Base-by-base conservation (phyloP, 2,113 vertebrate species). In the Himantopus leucocephalus region DNA sequence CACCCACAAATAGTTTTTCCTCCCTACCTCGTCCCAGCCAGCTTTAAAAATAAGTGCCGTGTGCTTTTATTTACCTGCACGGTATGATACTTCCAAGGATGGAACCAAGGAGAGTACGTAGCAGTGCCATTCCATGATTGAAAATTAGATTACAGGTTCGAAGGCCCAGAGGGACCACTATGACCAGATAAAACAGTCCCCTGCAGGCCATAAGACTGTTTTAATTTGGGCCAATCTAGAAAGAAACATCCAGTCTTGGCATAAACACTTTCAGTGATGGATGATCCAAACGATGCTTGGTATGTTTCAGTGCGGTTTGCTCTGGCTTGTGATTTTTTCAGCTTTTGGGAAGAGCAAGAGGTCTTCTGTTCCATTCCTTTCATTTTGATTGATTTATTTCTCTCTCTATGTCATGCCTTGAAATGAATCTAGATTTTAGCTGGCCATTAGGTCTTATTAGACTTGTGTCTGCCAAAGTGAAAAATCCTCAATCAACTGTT, bases 11-110 rank as follows among this genome's bases (percentile, higher is more conserved):
- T 76, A 81, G 80, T 74, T 90, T 90, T 96, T 94, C 79, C 82
- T 95, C 82, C 41, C 32, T 86, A 63, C 92, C 76, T 96, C 34
- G 1, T 81, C 75, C 71, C 72, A 84, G 72, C 64, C 92, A 93
- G 79, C 75, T 95, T 95, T 93, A 92, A 94, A 94, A 93, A 88
- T 90, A 90, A 94, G 63, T 24, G 64, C 52, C 81, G 0, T 85
- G 68, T 91, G 89, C 81, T 91, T 94, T 94, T 92, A 68, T 95
- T 94, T 93, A 73, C 94, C 94, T 93, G 84, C 74, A 66, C 80
- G 2, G 2, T 81, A 30, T 96, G 94, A 94, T 58, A 50, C 77
- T 94, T 95, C 70, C 74, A 93, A 66, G 90, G 62, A 82, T 90
- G 90, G 85, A 93, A 81, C 53, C 66, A 43, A 59, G n/a, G 53